Base-by-base conservation (phyloP, 2,888 invertebrate genomes). In the Lycia hirtaria region DNA sequence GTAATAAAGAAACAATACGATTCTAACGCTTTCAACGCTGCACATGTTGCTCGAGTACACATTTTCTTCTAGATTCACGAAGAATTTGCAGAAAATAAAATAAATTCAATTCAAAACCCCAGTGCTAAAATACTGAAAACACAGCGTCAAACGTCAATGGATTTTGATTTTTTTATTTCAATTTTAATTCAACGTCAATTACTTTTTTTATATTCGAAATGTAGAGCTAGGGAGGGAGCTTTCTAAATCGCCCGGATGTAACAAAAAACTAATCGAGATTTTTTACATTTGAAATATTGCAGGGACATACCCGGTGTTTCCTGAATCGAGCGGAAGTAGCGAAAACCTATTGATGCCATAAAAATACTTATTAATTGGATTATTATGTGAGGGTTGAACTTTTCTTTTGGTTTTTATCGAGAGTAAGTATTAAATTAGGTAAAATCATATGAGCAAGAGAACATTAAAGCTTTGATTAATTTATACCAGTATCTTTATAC, bases 1-100 rank as follows among this genome's bases (percentile, higher is more conserved):
- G n/a, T 48, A 56, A 43, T 41, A 49, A 68, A 49, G 69, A 63
- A 65, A 66, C 51, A 62, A 50, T 63, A 68, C 20, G 57, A 69
- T 75, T 77, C 90, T 89, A 85, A 91, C 91, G 88, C 87, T 82
- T 90, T 91, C 59, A 91, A 82, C 50, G 90, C 91, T 49, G 90
- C 87, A 73, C 92, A 92, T 63, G 92, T 92, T 60, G 90, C 91
- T 65, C 91, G 79, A 22, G 90, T 89, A 73, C 92, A 92, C 92
- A 92, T 92, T 66, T 76, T 83, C 24, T n/a, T 43, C 38, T 51
- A 62, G 51, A 59, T 71, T 60, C 57, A 22, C 54, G 24, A 60
- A 53, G 22, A 50, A 9, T 44, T 37, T 33, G 33, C 9, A 30
- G 51, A 52, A 49, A 52, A 37, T 15, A 41, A n/a, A n/a, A 26